phyloP scores from a whole-genome alignment of 2,888 invertebrate genomes.

The Abscondita cerata region DNA sequence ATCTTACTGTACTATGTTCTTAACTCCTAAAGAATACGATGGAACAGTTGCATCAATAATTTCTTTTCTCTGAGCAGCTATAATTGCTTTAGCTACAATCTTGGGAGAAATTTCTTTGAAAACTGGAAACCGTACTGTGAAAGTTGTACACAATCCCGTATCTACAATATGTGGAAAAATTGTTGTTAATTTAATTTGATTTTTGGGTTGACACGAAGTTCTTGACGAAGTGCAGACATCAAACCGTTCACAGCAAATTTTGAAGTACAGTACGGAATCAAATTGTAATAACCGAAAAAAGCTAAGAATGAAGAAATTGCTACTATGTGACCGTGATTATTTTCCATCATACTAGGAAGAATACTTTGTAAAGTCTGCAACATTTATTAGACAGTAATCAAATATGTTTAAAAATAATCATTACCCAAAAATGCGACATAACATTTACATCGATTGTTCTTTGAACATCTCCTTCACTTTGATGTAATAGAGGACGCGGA shows the following conservation, averaged over 20 bases:
- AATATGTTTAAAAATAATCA: too few species aligned
- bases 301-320: constrained; percentile 81
- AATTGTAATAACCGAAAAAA: constrained; percentile 71
- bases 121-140: constrained; percentile 72
- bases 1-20: too few species aligned
- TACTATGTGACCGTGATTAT: constrained; percentile 78
- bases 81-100: constrained; percentile 70
- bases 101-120: constrained; percentile 70
- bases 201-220: constrained; percentile 64
- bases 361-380: constrained; percentile 77
- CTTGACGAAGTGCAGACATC: constrained; percentile 83
- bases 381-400: too few species aligned
- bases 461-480: constrained; percentile 71
- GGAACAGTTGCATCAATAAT: constrained; percentile 59
- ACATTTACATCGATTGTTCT: constrained; percentile 78
- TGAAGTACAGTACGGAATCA: constrained; percentile 83
- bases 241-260: constrained; percentile 85
- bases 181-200: constrained; percentile 77
- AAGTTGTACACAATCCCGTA: constrained; percentile 83
- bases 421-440: constrained; percentile 82
- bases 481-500: constrained; percentile 71
- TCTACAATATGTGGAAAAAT: constrained; percentile 89
- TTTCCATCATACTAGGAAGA: constrained; percentile 76
- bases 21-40: too few species aligned
- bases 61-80: constrained; percentile 71